Percentiles rank a stretch among this genome's conserved stretches.
Conservation (phyloP, 64 coral and sea anemone genomes). For the Actinia tenebrosa region DNA sequence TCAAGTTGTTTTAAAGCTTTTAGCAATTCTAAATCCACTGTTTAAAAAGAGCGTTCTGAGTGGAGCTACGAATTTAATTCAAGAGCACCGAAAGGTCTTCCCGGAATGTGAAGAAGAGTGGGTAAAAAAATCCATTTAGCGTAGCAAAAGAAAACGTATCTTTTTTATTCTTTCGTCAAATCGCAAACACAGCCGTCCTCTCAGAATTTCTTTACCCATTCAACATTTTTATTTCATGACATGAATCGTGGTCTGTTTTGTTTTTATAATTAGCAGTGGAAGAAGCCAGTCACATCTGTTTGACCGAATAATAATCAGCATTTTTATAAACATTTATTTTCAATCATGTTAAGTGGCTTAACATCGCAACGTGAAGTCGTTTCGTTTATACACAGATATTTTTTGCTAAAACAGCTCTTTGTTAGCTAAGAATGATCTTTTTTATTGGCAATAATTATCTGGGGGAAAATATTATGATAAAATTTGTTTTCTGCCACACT, state of each 20-base stretch:
- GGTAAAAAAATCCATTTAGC: neutral
- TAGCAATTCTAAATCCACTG: neutral
- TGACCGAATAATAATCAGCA: conserved; percentile 8
- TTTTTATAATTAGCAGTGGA: conserved; percentile 22
- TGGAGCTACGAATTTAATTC: neutral
- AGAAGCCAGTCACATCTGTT: conserved; percentile 12
- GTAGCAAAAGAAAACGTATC: neutral
- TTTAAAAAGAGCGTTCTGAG: neutral
- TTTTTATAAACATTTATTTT: conserved; percentile 43
- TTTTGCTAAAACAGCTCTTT: conserved; percentile 2
- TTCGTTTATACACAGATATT: neutral
- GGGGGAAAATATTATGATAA: neutral
- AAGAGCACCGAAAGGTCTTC: neutral
- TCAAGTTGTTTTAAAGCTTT: neutral
- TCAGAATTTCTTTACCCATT: neutral
- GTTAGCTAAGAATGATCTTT: neutral
- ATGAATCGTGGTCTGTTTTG: neutral
- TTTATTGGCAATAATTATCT: conserved; percentile 8
- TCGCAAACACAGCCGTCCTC: neutral
- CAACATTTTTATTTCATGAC: neutral
- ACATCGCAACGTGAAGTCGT: neutral
- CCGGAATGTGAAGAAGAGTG: neutral
- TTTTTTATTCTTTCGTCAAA: neutral
- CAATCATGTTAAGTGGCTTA: conserved; percentile 19
- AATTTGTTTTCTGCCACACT: neutral